These are phyloP conservation scores for Orthosia gracilis DNA, from an alignment of 2,888 invertebrate genomes.

Conservation along the genomic window DNA sequence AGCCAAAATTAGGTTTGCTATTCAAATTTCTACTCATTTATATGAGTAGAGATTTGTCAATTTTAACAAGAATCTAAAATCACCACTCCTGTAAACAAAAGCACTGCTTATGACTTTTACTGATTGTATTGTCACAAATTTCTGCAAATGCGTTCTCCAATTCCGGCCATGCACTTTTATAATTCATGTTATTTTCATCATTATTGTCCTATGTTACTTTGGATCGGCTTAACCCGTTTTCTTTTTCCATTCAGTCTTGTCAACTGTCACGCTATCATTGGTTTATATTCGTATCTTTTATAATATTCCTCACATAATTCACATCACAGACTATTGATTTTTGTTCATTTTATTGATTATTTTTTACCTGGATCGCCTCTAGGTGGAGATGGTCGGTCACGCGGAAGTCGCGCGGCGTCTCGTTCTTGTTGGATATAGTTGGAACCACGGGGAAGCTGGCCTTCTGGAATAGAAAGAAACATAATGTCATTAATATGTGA, in stretches of 20 bases:
- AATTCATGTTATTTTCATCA: too few relatives aligned
- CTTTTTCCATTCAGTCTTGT: too few relatives aligned
- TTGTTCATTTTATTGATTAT: too few relatives aligned
- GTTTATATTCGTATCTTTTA: too few relatives aligned
- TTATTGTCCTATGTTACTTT: too few relatives aligned
- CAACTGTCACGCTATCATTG: too few relatives aligned
- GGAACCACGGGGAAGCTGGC: constrained; percentile 95
- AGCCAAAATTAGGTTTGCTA: not conserved
- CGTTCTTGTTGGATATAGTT: constrained; percentile 93
- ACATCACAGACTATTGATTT: too few relatives aligned
- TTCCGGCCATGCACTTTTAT: too few relatives aligned
- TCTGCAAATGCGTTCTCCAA: too few relatives aligned
- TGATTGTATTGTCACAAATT: not conserved
- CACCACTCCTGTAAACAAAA: not conserved
- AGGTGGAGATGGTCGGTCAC: constrained; percentile 90
- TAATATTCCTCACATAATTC: too few relatives aligned
- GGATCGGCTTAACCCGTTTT: too few relatives aligned
- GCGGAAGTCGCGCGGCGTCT: constrained; percentile 83
- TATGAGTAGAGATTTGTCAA: too few relatives aligned
- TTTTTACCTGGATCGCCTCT: constrained; percentile 92
- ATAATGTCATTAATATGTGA: not conserved
- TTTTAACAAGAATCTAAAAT: not conserved
- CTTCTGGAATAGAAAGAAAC: constrained; percentile 91
- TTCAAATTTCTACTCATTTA: not conserved
- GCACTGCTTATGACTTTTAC: not conserved